phyloP scores from a whole-genome alignment of 2,797 vertebrate species.

The Dermochelys coriacea region DNA sequence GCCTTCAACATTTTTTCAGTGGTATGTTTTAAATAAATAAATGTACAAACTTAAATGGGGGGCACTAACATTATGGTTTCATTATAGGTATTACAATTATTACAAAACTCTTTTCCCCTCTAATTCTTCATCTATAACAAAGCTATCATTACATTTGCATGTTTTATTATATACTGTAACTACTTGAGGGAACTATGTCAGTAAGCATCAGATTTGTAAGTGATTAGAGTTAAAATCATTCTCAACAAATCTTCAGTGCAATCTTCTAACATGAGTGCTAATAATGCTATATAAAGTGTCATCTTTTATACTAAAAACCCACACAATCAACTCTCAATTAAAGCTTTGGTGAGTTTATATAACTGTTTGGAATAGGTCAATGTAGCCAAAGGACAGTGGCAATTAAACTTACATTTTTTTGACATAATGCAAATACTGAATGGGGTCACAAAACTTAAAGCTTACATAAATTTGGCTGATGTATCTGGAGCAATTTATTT shows the following conservation, averaged over 20 bases:
- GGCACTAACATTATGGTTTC: constrained; percentile 61
- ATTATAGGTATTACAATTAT: constrained; percentile 54
- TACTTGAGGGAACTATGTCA: constrained; percentile 66
- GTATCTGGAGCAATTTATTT: constrained; percentile 28
- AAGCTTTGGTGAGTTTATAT: constrained; percentile 61
- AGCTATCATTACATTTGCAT: constrained; percentile 60
- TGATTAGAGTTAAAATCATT: constrained; percentile 74
- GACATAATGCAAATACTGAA: constrained; percentile 58
- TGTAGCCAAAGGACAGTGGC: constrained; percentile 30
- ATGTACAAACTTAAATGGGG: constrained; percentile 36
- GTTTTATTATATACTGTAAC: constrained; percentile 64
- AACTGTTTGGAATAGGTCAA: constrained; percentile 72
- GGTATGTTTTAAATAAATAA: constrained; percentile 64
- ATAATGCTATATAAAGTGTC: constrained; percentile 44
- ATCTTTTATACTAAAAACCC: constrained; percentile 46
- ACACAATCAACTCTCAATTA: constrained; percentile 33
- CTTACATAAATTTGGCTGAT: constrained; percentile 57
- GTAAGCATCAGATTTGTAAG: constrained; percentile 70
- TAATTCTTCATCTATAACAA: constrained; percentile 43
- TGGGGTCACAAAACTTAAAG: constrained; percentile 56
- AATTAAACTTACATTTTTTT: constrained; percentile 65
- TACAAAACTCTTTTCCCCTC: constrained; percentile 31
- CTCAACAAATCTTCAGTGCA: constrained; percentile 57
- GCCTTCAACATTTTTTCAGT: constrained; percentile 33
- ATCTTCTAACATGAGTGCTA: constrained; percentile 56